Evolutionary conservation across 2,888 invertebrate species (phyloP), one percentile per base, ranked within the genome.

Genomic region (Papilio elwesi): DNA sequence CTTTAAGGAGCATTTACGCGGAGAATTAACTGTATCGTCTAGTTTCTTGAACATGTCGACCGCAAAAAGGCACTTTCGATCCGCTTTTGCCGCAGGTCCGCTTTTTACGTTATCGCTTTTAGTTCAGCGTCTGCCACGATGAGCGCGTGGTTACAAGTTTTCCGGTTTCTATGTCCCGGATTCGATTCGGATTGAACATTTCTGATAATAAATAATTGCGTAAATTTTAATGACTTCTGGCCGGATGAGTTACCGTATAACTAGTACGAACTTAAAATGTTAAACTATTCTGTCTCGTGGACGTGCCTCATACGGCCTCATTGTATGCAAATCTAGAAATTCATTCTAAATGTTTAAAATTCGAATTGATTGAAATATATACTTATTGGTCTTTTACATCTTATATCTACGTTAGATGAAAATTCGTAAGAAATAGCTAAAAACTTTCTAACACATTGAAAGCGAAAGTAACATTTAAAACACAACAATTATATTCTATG

Each of bases 51-150:
- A 66, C 65, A 66, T 57, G 57, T 65, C 57, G 69, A 64, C 64
- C 71, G 66, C 59, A 62, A 66, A 62, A 66, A 64, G 52, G 64
- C 66, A 51, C 66, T 59, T 71, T 67, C 66, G 66, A 59, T 66
- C 66, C 66, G 71, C 66, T 59, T 59, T 62, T 67, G 52, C 57
- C 6, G 49, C 66, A 11, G 66, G 47, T 51, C 70, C 38, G 52
- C 57, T 47, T 59, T 67, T 66, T 65, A 43, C n/a, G 64, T 57
- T 38, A 38, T 13, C 36, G 11, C 65, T 65, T 48, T 57, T 48
- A 48, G 36, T 49, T 66, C 71, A 70, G 53, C 47, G 55, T 59
- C 59, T 59, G 59, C 26, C 26, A 26, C n/a, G 38, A 38, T 9
- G 59, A 59, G 36, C 38, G 38, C 38, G 13, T n/a, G 59, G 8